Conservation (phyloP, 2,797 vertebrate species). For the Oreochromis mossambicus region DNA sequence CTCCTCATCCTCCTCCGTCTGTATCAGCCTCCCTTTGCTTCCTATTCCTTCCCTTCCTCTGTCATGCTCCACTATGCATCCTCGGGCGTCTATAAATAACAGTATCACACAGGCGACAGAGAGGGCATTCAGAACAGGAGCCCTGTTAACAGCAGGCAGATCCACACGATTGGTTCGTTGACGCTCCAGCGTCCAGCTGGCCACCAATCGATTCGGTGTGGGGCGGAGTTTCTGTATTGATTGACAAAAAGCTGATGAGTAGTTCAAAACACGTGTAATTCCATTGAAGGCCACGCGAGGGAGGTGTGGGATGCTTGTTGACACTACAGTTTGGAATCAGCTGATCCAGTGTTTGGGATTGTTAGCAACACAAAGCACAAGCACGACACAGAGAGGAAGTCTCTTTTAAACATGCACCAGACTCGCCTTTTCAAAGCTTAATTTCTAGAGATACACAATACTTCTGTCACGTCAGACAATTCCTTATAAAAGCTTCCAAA, state of each 20-base stretch:
- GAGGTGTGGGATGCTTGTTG: constrained; percentile 35
- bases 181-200: background rate
- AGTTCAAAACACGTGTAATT: background rate
- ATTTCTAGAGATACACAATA: background rate
- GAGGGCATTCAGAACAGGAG: constrained; percentile 37
- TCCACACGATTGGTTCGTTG: constrained; percentile 58
- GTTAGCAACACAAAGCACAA: background rate
- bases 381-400: fast-evolving
- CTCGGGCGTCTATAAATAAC: constrained; percentile 67
- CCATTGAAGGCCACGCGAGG: constrained; percentile 26
- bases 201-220: constrained; percentile 48
- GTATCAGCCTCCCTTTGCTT: background rate
- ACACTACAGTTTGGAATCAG: background rate
- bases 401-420: background rate
- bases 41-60: background rate
- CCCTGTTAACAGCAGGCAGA: constrained; percentile 71
- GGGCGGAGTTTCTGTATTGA: constrained; percentile 33
- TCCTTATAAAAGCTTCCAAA: background rate
- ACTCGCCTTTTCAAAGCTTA: background rate
- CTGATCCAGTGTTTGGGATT: background rate
- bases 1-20: background rate
- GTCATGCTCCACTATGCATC: constrained; percentile 9
- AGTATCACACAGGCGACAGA: constrained; percentile 29
- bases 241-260: background rate
- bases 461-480: fast-evolving